Conservation (phyloP, 2,888 invertebrate genomes). For the Sthenelais limicola region DNA sequence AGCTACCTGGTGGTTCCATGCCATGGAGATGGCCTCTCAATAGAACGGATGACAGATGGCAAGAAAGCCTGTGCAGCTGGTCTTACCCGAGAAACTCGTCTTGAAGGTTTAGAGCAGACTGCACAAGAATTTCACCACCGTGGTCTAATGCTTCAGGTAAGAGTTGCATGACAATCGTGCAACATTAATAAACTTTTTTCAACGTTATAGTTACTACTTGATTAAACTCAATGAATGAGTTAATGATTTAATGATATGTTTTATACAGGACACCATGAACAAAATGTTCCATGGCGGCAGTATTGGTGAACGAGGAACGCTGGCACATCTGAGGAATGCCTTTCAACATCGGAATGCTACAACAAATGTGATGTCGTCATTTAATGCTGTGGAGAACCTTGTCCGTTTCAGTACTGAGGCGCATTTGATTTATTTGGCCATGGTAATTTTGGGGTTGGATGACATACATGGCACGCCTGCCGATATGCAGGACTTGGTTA, state of each 20-base stretch:
- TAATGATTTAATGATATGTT: too few relatives aligned
- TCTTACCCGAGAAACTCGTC: neutral
- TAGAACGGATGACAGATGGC: constrained; percentile 23
- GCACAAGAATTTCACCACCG: constrained; percentile 34
- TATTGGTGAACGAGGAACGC: neutral
- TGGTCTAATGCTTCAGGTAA: too few relatives aligned
- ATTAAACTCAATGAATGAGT: too few relatives aligned
- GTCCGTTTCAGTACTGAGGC: constrained; percentile 21
- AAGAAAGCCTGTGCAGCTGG: neutral
- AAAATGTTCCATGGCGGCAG: neutral
- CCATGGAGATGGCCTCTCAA: constrained; percentile 24
- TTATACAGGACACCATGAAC: constrained; percentile 17
- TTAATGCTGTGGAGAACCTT: constrained; percentile 12
- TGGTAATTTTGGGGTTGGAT: constrained; percentile 1
- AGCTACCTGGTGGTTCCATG: constrained; percentile 1
- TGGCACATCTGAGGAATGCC: constrained; percentile 3
- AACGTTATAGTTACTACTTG: too few relatives aligned
- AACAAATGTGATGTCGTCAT: constrained; percentile 14
- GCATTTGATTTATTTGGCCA: neutral
- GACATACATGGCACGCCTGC: neutral
- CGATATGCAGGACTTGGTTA: neutral
- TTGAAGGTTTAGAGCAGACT: neutral
- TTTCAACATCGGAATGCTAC: constrained; percentile 12
- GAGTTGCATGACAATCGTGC: too few relatives aligned
- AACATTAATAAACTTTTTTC: too few relatives aligned